Evolutionary conservation across 2,888 invertebrate species (phyloP).

Genomic region (Lepidocyrtoides sp.): DNA sequence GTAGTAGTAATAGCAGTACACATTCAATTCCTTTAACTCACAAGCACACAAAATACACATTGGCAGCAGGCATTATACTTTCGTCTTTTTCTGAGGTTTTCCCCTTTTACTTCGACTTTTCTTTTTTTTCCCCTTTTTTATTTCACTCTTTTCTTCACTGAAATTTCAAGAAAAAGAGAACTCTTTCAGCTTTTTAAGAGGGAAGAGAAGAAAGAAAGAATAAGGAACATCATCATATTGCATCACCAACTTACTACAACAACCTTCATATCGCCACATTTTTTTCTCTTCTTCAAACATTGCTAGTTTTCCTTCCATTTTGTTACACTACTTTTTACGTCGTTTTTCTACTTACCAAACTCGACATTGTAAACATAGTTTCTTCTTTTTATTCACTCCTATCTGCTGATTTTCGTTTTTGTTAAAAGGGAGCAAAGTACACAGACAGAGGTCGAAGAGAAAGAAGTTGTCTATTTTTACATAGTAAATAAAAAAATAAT

Average conservation of each 20-base stretch:
- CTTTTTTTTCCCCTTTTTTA: not conserved
- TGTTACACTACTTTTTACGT: not conserved
- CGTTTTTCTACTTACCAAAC: constrained; percentile 24
- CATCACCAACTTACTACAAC: constrained; percentile 70
- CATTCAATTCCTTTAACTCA: not conserved
- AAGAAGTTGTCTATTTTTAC: not conserved
- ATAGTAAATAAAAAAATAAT: constrained; percentile 16
- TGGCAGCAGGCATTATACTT: not conserved
- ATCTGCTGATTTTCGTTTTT: not conserved
- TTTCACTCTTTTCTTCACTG: constrained; percentile 9
- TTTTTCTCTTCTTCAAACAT: constrained; percentile 68
- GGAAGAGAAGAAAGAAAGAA: not conserved
- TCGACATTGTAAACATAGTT: constrained; percentile 56
- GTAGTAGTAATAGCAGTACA: not conserved
- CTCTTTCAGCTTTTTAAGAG: constrained; percentile 29
- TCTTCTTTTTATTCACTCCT: constrained; percentile 24
- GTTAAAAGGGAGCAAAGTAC: constrained; percentile 48
- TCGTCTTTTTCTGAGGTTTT: constrained; percentile 35
- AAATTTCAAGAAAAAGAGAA: not conserved
- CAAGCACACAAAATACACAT: not conserved
- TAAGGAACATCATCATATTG: constrained; percentile 43
- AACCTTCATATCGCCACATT: constrained; percentile 54
- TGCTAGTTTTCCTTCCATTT: constrained; percentile 49
- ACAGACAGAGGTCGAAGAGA: constrained; percentile 11
- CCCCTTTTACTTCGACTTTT: not conserved